Evolutionary conservation across 2,797 vertebrate genomes (phyloP).

Genomic region (Semotilus atromaculatus): DNA sequence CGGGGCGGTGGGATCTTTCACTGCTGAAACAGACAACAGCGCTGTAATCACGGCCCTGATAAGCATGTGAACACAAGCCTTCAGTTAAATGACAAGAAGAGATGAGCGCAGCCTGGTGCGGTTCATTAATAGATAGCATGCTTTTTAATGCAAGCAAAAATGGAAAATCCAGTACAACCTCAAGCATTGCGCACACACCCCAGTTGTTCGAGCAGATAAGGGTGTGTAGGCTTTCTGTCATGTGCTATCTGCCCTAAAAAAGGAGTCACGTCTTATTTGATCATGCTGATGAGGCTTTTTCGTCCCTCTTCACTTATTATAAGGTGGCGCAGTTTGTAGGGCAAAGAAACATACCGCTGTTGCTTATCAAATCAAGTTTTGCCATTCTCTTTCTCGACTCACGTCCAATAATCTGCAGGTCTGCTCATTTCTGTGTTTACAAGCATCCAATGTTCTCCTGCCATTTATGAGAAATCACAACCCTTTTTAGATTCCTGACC

Average conservation of each 20-base stretch:
- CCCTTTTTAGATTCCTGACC: not conserved
- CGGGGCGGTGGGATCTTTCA: constrained; percentile 56
- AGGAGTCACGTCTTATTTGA: constrained; percentile 24
- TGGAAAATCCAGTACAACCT: constrained; percentile 19
- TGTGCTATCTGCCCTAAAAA: constrained; percentile 2
- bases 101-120: constrained; percentile 30
- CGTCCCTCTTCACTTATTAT: not conserved
- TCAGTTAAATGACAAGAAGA: constrained; percentile 32
- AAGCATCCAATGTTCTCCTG: not conserved
- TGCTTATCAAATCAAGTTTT: constrained; percentile 2
- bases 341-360: not conserved
- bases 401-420: not conserved
- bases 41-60: constrained; percentile 56
- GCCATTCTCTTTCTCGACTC: not conserved
- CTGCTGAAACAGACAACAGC: constrained; percentile 54
- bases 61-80: constrained; percentile 42
- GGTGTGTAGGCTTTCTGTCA: constrained; percentile 25
- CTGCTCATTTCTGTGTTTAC: not conserved
- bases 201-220: constrained; percentile 20
- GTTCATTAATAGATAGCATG: constrained; percentile 25
- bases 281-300: not conserved
- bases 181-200: constrained; percentile 23
- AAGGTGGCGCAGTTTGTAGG: constrained; percentile 6
- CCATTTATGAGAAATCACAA: not conserved
- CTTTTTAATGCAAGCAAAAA: constrained; percentile 24